Percentiles rank a stretch among this genome's conserved stretches.
Evolutionary conservation across 2,113 vertebrate species (phyloP).

Genomic region (Grus americana): DNA sequence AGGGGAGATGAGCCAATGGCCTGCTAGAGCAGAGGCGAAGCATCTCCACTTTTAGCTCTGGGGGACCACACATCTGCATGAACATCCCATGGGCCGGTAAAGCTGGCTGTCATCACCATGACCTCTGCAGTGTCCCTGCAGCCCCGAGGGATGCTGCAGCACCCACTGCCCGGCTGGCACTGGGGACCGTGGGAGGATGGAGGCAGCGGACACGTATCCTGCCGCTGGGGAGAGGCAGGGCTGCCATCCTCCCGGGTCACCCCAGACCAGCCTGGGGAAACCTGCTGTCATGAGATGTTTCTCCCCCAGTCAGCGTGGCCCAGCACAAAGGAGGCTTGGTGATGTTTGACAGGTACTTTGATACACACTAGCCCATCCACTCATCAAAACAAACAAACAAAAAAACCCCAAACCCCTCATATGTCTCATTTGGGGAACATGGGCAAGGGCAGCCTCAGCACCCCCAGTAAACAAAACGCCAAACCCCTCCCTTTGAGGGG

Average conservation of each 20-base stretch:
- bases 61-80: fast-evolving
- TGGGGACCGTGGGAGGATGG: background rate
- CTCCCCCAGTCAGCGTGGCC: too few species aligned
- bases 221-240: background rate
- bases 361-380: background rate
- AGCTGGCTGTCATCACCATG: fast-evolving
- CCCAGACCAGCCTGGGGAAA: background rate
- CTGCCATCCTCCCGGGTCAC: background rate
- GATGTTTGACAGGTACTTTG: background rate
- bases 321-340: background rate
- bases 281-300: background rate
- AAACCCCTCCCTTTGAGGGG: background rate
- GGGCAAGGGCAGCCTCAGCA: background rate
- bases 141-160: background rate
- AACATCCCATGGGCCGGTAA: background rate
- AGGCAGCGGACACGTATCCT: background rate
- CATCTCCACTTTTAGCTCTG: background rate
- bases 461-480: background rate
- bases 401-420: too few species aligned
- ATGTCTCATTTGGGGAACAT: background rate
- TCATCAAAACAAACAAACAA: background rate
- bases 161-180: background rate
- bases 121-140: background rate
- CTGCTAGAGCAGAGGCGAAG: background rate
- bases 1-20: too few species aligned